Base-by-base conservation (phyloP, 2,888 invertebrate species). In the Sphaeridia pumilis region DNA sequence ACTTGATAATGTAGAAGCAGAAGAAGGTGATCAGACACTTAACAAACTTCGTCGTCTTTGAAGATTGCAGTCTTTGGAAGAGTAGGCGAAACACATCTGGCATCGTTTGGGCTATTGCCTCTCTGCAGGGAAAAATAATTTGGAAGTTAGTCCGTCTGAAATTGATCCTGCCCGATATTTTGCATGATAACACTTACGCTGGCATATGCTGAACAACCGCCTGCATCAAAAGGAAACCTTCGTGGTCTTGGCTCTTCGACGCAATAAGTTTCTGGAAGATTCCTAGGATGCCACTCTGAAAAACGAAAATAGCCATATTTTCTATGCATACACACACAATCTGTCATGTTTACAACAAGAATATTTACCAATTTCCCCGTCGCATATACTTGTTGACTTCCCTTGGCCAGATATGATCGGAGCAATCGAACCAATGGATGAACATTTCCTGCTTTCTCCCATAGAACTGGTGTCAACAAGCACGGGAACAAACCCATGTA, bases 251-350 rank as follows among this genome's bases (percentile, higher is more conserved):
- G 0, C 82, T 76, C 73, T 92, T 94, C 0, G 94, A 94, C 0
- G 93, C 87, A 58, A 97, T 87, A 67, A 98, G 75, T 71, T 97
- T 94, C 70, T 97, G 95, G 72, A 94, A 97, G 7, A 95, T 86
- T 1, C 95, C 97, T 42, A 98, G 74, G 64, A 94, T 59, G 12
- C 71, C 73, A 63, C 66, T 67, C 73, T 73, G 61, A 24, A 51
- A 42, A 42, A 46, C 27, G 28, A 49, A 45, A 49, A 10, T 45
- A 17, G 10, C 7, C 22, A 21, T 22, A 25, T 12, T 22, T 7
- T 10, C 42, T 12, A 41, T n/a, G 17, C 7, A 41, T 17, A 10
- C 42, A 28, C 17, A 38, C 17, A 41, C 34, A 31, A 1, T 28
- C 46, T 63, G 69, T 45, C 62, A 66, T 67, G 24, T 69, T 68